These are phyloP conservation scores for Prosapia bicincta DNA, from an alignment of 2,888 invertebrate species.

Conservation along the genomic window DNA sequence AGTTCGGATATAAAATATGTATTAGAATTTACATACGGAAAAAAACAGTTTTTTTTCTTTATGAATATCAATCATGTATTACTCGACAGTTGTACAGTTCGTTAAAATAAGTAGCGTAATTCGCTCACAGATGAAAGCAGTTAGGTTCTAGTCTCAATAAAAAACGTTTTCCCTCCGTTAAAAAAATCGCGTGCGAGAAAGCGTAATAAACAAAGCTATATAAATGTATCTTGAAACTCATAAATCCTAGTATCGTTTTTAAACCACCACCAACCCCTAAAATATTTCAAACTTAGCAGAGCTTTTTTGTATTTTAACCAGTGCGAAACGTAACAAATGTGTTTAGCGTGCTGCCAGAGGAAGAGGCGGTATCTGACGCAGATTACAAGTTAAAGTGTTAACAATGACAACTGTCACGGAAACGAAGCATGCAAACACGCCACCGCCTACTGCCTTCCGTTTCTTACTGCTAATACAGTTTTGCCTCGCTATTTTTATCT, in stretches of 20 bases:
- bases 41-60: no score
- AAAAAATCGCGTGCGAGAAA: not conserved
- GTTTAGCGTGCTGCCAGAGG: not conserved
- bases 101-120: no score
- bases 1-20: no score
- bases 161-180: no score
- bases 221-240: not conserved
- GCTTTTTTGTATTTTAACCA: not conserved
- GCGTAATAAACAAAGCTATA: not conserved
- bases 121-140: no score
- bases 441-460: not conserved
- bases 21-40: no score
- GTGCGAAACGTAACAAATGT: slow-evolving; percentile 2
- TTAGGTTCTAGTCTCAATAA: no score
- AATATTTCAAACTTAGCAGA: not conserved
- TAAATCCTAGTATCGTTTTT: not conserved
- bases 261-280: not conserved
- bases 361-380: not conserved
- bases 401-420: not conserved
- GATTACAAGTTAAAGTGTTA: not conserved
- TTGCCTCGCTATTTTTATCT: no score
- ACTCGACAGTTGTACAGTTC: no score
- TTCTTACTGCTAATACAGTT: no score
- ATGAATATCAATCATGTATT: no score
- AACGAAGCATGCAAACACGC: not conserved